These are phyloP conservation scores for Cheilosia impressa DNA, from an alignment of 2,888 invertebrate species.

Conservation along the genomic window DNA sequence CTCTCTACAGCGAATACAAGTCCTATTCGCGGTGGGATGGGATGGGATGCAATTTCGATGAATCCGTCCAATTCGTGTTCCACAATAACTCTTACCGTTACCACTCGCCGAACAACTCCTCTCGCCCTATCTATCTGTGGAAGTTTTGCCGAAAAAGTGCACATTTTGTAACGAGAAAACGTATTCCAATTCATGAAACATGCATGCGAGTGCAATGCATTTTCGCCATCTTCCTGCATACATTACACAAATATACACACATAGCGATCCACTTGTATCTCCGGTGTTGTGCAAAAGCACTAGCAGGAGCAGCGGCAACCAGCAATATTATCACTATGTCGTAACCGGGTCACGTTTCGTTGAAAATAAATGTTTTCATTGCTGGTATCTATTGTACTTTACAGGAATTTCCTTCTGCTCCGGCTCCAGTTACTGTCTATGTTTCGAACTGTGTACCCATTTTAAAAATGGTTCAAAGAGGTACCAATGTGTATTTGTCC, in stretches of 20 bases:
- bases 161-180: conserved; percentile 75
- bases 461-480: conserved; percentile 40
- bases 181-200: conserved; percentile 75
- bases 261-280: conserved; percentile 45
- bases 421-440: conserved; percentile 36
- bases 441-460: conserved; percentile 43
- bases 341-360: conserved; percentile 74
- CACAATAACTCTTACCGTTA: conserved; percentile 28
- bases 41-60: conserved; percentile 61
- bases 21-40: neutral
- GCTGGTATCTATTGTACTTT: conserved; percentile 74
- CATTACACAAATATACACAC: conserved; percentile 40
- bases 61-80: conserved; percentile 65
- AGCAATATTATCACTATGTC: conserved; percentile 72
- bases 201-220: conserved; percentile 72
- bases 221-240: conserved; percentile 68
- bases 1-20: conserved; percentile 17
- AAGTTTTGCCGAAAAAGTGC: conserved; percentile 53
- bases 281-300: conserved; percentile 53
- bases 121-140: neutral
- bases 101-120: neutral
- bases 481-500: conserved; percentile 51
- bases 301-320: conserved; percentile 22
- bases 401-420: conserved; percentile 71
- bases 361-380: conserved; percentile 75